Conservation (phyloP, 2,113 vertebrate species). For the Nothobranchius kuhntae region DNA sequence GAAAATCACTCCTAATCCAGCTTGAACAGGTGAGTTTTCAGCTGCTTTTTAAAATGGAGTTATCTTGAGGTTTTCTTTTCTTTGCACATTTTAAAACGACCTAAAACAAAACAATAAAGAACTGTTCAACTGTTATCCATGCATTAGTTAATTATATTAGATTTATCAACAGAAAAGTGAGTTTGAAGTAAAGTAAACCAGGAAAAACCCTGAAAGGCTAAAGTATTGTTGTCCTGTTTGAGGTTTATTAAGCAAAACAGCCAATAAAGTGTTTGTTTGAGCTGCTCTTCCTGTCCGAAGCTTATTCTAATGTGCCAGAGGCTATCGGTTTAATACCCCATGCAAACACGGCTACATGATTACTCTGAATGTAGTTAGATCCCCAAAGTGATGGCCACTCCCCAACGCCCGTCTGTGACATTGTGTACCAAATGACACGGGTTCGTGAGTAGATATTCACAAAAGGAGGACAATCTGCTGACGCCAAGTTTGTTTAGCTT, state of each 20-base stretch:
- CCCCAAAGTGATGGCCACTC: constrained; percentile 55
- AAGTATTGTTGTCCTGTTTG: constrained; percentile 23
- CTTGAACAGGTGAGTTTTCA: too few species aligned
- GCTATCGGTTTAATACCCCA: constrained; percentile 61
- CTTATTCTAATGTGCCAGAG: constrained; percentile 57
- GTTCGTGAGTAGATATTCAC: constrained; percentile 43
- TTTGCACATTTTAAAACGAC: too few species aligned
- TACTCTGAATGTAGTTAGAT: constrained; percentile 45
- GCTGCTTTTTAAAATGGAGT: too few species aligned
- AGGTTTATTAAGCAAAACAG: constrained; percentile 43
- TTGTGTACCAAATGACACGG: constrained; percentile 55
- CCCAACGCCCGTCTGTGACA: constrained; percentile 19
- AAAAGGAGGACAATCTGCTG: constrained; percentile 27
- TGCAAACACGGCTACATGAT: constrained; percentile 50
- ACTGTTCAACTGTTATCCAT: too few species aligned
- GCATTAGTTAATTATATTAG: neutral
- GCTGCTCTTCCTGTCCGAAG: constrained; percentile 30
- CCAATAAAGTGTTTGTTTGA: constrained; percentile 45
- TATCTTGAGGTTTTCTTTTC: too few species aligned
- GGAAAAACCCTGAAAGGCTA: constrained; percentile 20
- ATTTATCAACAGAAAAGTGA: neutral
- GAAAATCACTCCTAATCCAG: too few species aligned
- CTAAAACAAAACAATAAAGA: too few species aligned
- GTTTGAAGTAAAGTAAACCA: neutral
- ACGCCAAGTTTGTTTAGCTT: constrained; percentile 56